A percentile compares a stretch with the other conserved stretches of the same genome.
phyloP scores from a whole-genome alignment of 2,113 vertebrate genomes.

The Xiphophorus couchianus region DNA sequence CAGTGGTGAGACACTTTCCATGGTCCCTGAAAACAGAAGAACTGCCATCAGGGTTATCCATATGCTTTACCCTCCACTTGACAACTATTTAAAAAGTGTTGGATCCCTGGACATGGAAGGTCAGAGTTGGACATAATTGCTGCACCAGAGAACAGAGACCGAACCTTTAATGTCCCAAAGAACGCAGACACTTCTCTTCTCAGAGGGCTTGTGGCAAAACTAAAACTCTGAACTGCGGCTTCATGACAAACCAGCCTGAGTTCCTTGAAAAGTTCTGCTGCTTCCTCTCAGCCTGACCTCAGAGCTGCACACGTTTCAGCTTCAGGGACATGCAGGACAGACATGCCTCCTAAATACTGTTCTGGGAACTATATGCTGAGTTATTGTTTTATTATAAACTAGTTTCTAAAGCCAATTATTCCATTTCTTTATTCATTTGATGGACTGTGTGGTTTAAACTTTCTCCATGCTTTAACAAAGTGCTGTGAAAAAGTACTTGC shows the following conservation, averaged over 20 bases:
- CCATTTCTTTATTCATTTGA: too few relatives aligned
- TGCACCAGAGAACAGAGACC: constrained; percentile 9
- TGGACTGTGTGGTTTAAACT: too few relatives aligned
- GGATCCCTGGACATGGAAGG: constrained; percentile 58
- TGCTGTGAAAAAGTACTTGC: too few relatives aligned
- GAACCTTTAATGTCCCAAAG: constrained; percentile 68
- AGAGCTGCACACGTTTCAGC: constrained; percentile 16
- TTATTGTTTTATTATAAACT: background rate
- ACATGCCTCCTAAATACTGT: background rate
- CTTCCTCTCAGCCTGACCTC: constrained; percentile 35
- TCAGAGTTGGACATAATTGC: constrained; percentile 69
- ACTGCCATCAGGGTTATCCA: constrained; percentile 58
- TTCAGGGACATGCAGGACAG: constrained; percentile 15
- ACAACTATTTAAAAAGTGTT: constrained; percentile 42
- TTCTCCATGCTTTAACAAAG: too few relatives aligned
- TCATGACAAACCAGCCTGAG: constrained; percentile 56
- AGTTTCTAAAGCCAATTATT: background rate
- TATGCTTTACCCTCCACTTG: constrained; percentile 49
- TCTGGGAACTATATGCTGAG: too few relatives aligned
- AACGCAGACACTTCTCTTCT: constrained; percentile 76
- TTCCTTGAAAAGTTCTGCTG: constrained; percentile 34
- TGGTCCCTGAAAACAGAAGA: constrained; percentile 31
- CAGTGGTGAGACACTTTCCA: constrained; percentile 31
- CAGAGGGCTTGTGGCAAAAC: constrained; percentile 69
- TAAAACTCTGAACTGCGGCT: constrained; percentile 74